A percentile compares a stretch with the other conserved stretches of the same genome.
These are phyloP conservation scores for Olivierus martensii DNA, from an alignment of 1,140 invertebrate genomes.

Conservation along the genomic window DNA sequence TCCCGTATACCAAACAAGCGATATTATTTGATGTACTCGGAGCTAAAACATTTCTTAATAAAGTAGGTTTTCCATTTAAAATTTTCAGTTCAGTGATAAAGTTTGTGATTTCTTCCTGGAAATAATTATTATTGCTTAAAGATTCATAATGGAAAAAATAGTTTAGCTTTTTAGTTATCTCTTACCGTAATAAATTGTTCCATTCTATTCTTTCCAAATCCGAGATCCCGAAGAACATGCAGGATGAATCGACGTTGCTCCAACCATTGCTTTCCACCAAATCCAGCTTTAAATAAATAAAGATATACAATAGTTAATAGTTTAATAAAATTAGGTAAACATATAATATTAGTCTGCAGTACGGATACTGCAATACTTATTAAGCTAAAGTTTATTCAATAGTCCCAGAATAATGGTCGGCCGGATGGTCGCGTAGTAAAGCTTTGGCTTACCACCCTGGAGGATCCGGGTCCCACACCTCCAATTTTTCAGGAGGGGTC, in stretches of 20 bases:
- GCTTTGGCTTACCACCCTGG: too few species aligned
- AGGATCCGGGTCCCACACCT: too few species aligned
- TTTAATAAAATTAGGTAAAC: too few species aligned
- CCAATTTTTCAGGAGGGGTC: too few species aligned
- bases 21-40: slow-evolving; percentile 46
- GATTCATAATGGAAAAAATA: neutral
- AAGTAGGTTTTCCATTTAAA: slow-evolving; percentile 2
- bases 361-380: too few species aligned
- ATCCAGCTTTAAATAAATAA: slow-evolving; percentile 6
- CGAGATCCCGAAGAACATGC: slow-evolving; percentile 49
- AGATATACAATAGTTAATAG: neutral
- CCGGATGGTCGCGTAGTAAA: too few species aligned
- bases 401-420: too few species aligned
- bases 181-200: slow-evolving; percentile 45
- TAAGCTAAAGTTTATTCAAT: too few species aligned
- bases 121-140: too few species aligned
- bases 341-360: too few species aligned
- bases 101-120: slow-evolving; percentile 10
- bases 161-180: too few species aligned
- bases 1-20: slow-evolving; percentile 73
- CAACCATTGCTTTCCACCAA: slow-evolving; percentile 47
- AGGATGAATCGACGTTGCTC: slow-evolving; percentile 57
- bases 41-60: slow-evolving; percentile 8
- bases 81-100: neutral
- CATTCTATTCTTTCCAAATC: slow-evolving; percentile 57